phyloP scores from a whole-genome alignment of 2,797 vertebrate genomes.

The Cottoperca gobio region DNA sequence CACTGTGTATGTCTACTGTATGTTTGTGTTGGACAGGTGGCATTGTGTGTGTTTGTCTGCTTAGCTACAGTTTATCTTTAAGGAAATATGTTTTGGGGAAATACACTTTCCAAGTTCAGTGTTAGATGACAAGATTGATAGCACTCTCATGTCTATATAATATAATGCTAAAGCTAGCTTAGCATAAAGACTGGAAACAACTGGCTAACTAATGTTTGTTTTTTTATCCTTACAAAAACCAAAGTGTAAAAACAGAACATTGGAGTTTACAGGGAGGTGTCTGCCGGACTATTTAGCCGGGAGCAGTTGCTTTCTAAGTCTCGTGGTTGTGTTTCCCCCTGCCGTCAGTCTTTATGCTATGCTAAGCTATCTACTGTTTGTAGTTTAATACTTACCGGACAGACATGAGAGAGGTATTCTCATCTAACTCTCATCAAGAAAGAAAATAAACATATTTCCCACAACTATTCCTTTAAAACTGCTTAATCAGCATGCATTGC shows the following conservation, averaged over 20 bases:
- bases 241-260: not conserved
- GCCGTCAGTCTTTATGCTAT: not conserved
- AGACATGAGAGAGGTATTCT: not conserved
- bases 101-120: not conserved
- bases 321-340: not conserved
- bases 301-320: not conserved
- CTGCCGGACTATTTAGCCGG: not conserved
- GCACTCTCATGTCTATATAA: not conserved
- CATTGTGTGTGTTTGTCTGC: slow-evolving; percentile 12
- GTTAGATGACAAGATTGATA: not conserved
- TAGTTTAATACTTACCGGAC: not conserved
- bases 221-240: not conserved
- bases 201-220: not conserved
- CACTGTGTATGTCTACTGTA: slow-evolving; percentile 12
- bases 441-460: not conserved
- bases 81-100: slow-evolving; percentile 8
- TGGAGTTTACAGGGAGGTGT: not conserved
- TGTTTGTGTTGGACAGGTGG: not conserved
- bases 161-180: not conserved
- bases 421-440: not conserved
- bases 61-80: not conserved
- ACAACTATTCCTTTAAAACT: not conserved
- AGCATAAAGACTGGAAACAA: not conserved
- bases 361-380: not conserved
- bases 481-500: slow-evolving; percentile 8